phyloP scores from a whole-genome alignment of 2,797 vertebrate species.

The Okamejei kenojei region DNA sequence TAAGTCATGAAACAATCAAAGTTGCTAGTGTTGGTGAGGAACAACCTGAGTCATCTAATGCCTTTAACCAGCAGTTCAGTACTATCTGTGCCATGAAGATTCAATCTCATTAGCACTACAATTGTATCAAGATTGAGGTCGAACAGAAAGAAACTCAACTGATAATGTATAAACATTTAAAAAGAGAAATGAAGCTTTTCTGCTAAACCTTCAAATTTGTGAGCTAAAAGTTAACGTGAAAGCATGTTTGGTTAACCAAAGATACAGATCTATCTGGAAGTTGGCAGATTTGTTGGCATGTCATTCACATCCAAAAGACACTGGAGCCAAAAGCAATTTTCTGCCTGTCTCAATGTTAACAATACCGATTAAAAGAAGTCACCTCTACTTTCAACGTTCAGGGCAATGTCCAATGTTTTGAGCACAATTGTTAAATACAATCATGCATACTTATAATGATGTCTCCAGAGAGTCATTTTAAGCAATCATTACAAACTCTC shows the following conservation, averaged over 20 bases:
- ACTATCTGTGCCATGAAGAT: background rate
- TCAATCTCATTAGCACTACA: background rate
- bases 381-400: background rate
- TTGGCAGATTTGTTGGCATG: background rate
- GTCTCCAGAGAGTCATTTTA: background rate
- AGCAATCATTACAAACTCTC: background rate
- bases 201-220: background rate
- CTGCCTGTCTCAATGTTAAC: background rate
- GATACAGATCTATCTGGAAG: background rate
- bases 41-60: too few species aligned
- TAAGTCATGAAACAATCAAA: too few species aligned
- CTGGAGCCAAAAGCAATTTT: background rate
- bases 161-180: background rate
- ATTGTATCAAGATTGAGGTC: background rate
- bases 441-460: background rate
- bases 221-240: constrained; percentile 6
- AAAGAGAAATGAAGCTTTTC: background rate
- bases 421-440: background rate
- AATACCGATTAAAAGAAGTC: background rate
- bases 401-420: background rate
- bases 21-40: too few species aligned
- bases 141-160: background rate
- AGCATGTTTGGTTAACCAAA: background rate
- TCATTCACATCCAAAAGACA: background rate
- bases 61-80: too few species aligned